Base-by-base conservation (phyloP, 2,113 vertebrate species). In the Aspidoscelis tigris region DNA sequence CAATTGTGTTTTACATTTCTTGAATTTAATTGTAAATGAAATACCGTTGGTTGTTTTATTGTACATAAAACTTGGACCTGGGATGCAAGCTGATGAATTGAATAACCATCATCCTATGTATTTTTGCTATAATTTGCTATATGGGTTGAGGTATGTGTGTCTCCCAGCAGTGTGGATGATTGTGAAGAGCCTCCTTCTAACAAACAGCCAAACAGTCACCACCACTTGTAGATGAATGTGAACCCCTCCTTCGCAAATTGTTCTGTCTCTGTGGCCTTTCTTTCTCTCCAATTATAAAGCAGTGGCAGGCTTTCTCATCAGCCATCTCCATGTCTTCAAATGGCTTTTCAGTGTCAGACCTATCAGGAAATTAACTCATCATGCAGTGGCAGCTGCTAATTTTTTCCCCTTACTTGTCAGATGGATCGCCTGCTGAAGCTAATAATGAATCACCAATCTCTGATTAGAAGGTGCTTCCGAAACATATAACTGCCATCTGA, bases 321-420 rank as follows among this genome's bases (percentile, higher is more conserved):
- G 97, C 97, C 92, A 94, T 95, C 88, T 95, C 95, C 93, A 92
- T 91, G 95, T 96, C 96, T 96, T 95, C 94, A 96, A 96, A 96
- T 96, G 96, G 95, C 96, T 96, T 96, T 96, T 96, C 96, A 93
- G 95, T 96, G 96, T 97, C 97, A 96, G 96, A 96, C 96, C 97
- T 97, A 97, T 98, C 98, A 98, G 98, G 98, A 99, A 99, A 99
- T 98, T 97, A 98, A 98, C 97, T 98, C 97, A 96, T 99, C 98
- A 97, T 82, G 93, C 95, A 87, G 95, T 97, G 98, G 97, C 98
- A 99, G 98, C 98, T 98, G 98, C 97, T 98, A 99, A 98, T 98
- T 99, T 97, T 97, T 97, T 94, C 96, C 96, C 96, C 97, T 97
- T 96, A 95, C 97, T 96, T 97, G 97, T 98, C 98, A 98, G 96